Conservation (phyloP, 1,140 invertebrate species). For the Drosophila ogumai region DNA sequence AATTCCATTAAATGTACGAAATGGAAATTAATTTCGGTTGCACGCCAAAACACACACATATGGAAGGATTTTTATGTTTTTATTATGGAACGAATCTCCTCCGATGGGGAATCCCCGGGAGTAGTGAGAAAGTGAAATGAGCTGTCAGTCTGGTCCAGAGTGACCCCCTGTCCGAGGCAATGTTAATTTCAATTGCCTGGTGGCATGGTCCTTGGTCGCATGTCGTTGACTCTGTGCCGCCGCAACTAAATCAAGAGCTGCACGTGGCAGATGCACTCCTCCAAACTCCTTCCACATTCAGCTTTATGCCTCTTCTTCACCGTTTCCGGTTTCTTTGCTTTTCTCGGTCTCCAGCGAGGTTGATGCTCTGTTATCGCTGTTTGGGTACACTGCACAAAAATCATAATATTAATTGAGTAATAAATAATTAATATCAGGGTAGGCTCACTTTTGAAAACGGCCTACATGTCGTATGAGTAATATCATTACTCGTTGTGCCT, state of each 20-base stretch:
- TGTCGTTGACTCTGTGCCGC: conserved; percentile 63
- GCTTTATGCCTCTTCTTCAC: not conserved
- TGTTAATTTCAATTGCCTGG: conserved; percentile 73
- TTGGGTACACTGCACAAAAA: conserved; percentile 16
- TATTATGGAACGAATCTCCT: conserved; percentile 26
- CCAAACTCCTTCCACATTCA: conserved; percentile 10
- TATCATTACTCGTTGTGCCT: not conserved
- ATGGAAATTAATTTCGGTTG: conserved; percentile 72
- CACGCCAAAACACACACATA: conserved; percentile 23
- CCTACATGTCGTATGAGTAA: not conserved
- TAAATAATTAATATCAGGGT: not conserved
- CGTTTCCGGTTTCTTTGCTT: conserved; percentile 24
- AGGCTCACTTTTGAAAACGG: no score
- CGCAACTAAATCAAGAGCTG: conserved; percentile 70
- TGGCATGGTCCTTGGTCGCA: conserved; percentile 34
- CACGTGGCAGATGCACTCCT: conserved; percentile 70
- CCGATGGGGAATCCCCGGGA: conserved; percentile 15
- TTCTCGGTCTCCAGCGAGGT: conserved; percentile 25
- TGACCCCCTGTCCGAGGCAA: conserved; percentile 29
- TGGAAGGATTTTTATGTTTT: conserved; percentile 49
- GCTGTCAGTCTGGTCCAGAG: conserved; percentile 24
- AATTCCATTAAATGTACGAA: conserved; percentile 75
- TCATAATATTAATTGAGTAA: not conserved
- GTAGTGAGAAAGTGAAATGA: conserved; percentile 71
- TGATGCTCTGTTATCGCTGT: conserved; percentile 50